These are phyloP conservation scores for Amblyteles armatorius DNA, from an alignment of 2,888 invertebrate genomes.

Conservation along the genomic window DNA sequence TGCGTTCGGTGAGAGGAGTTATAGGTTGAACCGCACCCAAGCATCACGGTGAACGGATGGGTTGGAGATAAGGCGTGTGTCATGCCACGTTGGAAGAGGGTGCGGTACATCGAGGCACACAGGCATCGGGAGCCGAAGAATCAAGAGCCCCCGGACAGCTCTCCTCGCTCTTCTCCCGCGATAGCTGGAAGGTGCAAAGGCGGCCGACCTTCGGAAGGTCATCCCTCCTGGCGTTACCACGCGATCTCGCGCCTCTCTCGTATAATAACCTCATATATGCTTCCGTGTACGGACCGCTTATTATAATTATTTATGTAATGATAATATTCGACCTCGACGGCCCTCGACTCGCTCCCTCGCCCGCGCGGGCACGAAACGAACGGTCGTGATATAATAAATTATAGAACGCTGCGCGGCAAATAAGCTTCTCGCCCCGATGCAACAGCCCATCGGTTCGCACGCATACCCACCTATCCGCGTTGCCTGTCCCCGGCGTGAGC, in stretches of 20 bases:
- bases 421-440: slow-evolving; percentile 34
- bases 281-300: slow-evolving; percentile 76
- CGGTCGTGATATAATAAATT: slow-evolving; percentile 65
- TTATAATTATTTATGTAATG: slow-evolving; percentile 74
- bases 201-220: slow-evolving; percentile 80
- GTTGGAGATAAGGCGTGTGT: not conserved
- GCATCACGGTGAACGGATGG: slow-evolving; percentile 11
- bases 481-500: slow-evolving; percentile 18
- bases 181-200: slow-evolving; percentile 73
- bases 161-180: not conserved
- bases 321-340: slow-evolving; percentile 70
- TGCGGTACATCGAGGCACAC: slow-evolving; percentile 33
- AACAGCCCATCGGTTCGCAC: slow-evolving; percentile 51
- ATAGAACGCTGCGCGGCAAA: slow-evolving; percentile 40
- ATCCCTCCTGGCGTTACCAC: slow-evolving; percentile 73
- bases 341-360: slow-evolving; percentile 52
- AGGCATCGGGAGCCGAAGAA: slow-evolving; percentile 36
- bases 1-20: not conserved
- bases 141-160: slow-evolving; percentile 19
- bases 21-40: slow-evolving; percentile 13
- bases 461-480: slow-evolving; percentile 32
- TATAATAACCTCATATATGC: slow-evolving; percentile 71
- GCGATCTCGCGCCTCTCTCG: slow-evolving; percentile 46
- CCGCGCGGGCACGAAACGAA: slow-evolving; percentile 30
- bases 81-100: slow-evolving; percentile 54